Conservation (phyloP, 1,140 invertebrate species). For the Euwallacea similis region DNA sequence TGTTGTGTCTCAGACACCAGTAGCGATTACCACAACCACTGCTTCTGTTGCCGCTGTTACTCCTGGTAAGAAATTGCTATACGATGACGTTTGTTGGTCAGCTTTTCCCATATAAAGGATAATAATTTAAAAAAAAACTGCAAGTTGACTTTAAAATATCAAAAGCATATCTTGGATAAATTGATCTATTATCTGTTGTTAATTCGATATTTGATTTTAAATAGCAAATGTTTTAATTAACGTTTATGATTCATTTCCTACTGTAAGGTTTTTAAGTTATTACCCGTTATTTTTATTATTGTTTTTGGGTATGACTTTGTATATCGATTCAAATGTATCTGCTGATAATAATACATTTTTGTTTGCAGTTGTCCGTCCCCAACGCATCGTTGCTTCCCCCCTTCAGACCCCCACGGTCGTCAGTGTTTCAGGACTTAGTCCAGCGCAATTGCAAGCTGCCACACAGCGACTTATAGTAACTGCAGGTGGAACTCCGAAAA, state of each 20-base stretch:
- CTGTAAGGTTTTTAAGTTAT: background rate
- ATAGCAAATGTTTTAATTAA: background rate
- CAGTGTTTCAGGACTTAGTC: constrained; percentile 53
- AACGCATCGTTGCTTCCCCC: constrained; percentile 56
- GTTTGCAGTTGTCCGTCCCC: constrained; percentile 53
- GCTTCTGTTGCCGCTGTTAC: constrained; percentile 49
- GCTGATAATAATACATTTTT: constrained; percentile 37
- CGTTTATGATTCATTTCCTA: background rate
- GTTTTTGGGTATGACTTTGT: background rate
- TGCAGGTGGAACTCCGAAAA: constrained; percentile 47
- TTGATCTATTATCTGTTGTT: no score
- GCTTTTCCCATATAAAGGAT: background rate
- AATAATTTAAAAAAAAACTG: no score
- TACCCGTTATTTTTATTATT: background rate
- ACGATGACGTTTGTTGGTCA: background rate
- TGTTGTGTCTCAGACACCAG: constrained; percentile 23
- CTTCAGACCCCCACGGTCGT: constrained; percentile 56
- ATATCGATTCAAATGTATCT: background rate
- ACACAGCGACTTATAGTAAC: constrained; percentile 57
- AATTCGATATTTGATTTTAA: no score
- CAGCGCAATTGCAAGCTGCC: constrained; percentile 56
- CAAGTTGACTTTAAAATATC: no score
- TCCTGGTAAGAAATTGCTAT: constrained; percentile 44
- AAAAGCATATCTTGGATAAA: no score
- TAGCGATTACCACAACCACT: constrained; percentile 48